Base-by-base conservation (phyloP, 2,113 vertebrate genomes). In the Malurus cyaneus region DNA sequence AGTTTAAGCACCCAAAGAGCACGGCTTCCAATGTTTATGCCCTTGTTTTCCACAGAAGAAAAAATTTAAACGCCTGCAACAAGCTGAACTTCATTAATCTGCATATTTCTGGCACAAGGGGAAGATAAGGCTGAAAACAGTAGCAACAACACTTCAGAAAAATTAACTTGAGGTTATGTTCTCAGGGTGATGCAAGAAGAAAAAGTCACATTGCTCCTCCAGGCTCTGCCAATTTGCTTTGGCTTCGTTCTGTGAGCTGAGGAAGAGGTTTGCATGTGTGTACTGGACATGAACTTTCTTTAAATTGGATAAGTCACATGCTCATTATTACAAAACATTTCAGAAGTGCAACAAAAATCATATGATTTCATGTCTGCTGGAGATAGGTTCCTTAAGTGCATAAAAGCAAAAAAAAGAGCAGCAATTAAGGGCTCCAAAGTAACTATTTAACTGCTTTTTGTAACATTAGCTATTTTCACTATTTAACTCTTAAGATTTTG, bases 211-310 rank as follows among this genome's bases (percentile, higher is more conserved):
- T 92, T 97, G 90, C 86, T 94, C 41, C 93, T 94, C 59, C 95
- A 49, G 73, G 85, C 97, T 71, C 93, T 91, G 89, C 94, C 96
- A 96, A 96, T 91, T 95, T 89, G 88, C 95, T 80, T 96, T 96
- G 96, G 92, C 89, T 96, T 94, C 60, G 12, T 89, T 83, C 86
- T 91, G 88, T 62, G 84, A 39, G 49, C 95, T 23, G 77, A 97
- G 86, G 93, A 80, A 96, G 86, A 96, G 52, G 74, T 84, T 73
- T 42, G 86, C 87, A 93, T 93, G 95, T 11, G 41, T 86, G 92
- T 77, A 94, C 94, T 96, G 92, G 94, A 95, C 92, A 53, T 92
- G 91, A 98, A 97, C 97, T 97, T 97, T 80, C 93, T 94, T 95
- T 96, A 96, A 97, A 96, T 89, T 91, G 89, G 94, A 19, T 50